Percentiles rank a stretch among this genome's conserved stretches.
Conservation (phyloP, 2,113 vertebrate species). For the Nesogale talazaci region DNA sequence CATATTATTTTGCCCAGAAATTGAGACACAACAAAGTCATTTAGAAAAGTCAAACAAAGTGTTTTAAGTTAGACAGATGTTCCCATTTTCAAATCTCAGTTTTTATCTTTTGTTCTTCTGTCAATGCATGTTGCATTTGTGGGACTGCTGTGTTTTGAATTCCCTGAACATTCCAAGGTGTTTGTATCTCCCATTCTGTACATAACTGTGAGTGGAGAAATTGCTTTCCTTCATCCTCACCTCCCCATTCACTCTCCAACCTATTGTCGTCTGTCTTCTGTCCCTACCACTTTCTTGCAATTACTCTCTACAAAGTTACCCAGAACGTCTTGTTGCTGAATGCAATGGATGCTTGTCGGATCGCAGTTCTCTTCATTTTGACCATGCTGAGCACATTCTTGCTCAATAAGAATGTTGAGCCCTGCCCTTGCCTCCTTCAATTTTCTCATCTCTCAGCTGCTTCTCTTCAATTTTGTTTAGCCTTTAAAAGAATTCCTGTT, state of each 20-base stretch:
- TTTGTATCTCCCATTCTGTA: not conserved
- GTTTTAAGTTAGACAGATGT: not conserved
- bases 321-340: not conserved
- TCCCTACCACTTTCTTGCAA: not conserved
- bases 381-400: not conserved
- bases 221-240: not conserved
- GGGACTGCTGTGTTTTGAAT: not conserved
- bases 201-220: not conserved
- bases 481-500: not conserved
- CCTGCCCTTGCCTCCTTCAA: not conserved
- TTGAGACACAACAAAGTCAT: not conserved
- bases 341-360: not conserved
- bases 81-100: not conserved
- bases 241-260: not conserved
- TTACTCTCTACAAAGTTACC: not conserved
- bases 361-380: not conserved
- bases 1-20: not conserved
- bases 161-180: not conserved
- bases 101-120: not conserved
- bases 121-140: not conserved
- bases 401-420: too few species aligned
- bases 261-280: not conserved
- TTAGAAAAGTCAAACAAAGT: not conserved
- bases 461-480: not conserved
- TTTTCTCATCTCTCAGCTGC: not conserved